Evolutionary conservation across 2,888 invertebrate species (phyloP), one percentile per base, ranked within the genome.

Genomic region (Dastarcus helophoroides): DNA sequence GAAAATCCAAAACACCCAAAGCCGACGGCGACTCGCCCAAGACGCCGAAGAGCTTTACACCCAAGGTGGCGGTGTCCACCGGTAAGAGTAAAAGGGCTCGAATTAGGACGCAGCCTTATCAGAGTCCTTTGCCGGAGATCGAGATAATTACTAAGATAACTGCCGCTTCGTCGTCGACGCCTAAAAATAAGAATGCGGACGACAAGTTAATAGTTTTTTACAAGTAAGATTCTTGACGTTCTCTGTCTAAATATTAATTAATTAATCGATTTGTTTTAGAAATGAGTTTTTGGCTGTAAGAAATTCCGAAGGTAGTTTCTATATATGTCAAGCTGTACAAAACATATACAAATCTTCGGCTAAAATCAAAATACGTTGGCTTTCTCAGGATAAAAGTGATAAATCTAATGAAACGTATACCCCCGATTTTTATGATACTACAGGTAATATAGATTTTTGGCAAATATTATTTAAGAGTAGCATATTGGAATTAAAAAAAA

Each of bases 201-300:
- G 85, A 86, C 42, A 84, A 82, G 52, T 73, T 88, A 22, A 80
- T 84, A 46, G 79, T 88, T 2, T 88, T 89, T 57, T 86, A 86
- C 62, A 89, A 86, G 77, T 83, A 68, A 63, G 73, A 23, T 3
- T 14, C 9, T 11, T 9, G 10, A 12, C 22, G 6, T 7, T 31
- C 10, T 23, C 14, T 7, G 15, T 29, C 27, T 21, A 17, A 17
- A 17, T 17, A 17, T 17, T 7, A 17, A 7, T 17, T 6, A 17
- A 17, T 17, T 17, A 17, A 17, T 17, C n/a, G 26, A 25, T 7
- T 58, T 41, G 56, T 38, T 56, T n/a, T n/a, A 78, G 85, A 58
- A 84, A 85, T 54, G 86, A 89, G 62, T 90, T 88, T 63, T 64
- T 93, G 52, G 91, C 90, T 2, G 88, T 91, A 1, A 74, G 91